A percentile compares a stretch with the other conserved stretches of the same genome.
Conservation (phyloP, 1,140 invertebrate genomes). For the Eulimnadia texana region DNA sequence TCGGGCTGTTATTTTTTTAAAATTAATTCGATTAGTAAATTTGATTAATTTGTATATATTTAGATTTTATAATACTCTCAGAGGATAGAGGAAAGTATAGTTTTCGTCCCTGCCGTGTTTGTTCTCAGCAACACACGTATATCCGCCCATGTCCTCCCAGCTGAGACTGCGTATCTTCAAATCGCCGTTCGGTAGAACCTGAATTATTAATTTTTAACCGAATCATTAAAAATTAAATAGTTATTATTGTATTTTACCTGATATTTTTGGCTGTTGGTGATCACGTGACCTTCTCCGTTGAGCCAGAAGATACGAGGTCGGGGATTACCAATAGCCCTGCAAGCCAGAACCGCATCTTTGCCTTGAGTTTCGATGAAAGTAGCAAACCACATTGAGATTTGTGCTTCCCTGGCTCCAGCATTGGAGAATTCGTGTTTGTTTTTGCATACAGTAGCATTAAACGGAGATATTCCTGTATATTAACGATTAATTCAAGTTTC, state of each 20-base stretch:
- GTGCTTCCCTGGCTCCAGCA: constrained; percentile 19
- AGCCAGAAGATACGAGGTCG: constrained; percentile 27
- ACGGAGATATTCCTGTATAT: background rate
- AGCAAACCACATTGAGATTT: constrained; percentile 29
- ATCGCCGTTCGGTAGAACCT: constrained; percentile 13
- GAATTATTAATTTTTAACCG: background rate
- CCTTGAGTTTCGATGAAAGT: constrained; percentile 30
- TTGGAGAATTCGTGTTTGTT: background rate
- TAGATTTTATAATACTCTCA: constrained; percentile 8
- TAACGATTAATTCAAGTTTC: background rate
- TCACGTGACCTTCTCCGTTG: background rate
- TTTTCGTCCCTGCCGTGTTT: constrained; percentile 7
- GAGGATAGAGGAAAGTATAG: constrained; percentile 14
- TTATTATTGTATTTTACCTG: too few relatives aligned
- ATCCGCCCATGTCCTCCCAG: constrained; percentile 17
- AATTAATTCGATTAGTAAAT: too few relatives aligned
- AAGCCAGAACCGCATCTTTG: constrained; percentile 27
- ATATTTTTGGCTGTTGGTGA: constrained; percentile 3
- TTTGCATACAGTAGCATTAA: background rate
- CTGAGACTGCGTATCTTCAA: constrained; percentile 12
- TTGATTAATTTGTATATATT: background rate
- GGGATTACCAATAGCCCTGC: constrained; percentile 27
- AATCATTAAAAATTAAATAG: background rate
- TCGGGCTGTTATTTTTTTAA: too few relatives aligned
- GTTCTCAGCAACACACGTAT: constrained; percentile 12